Evolutionary conservation across 2,888 invertebrate genomes (phyloP), one percentile per base, ranked within the genome.

Genomic region (Aelia acuminata): DNA sequence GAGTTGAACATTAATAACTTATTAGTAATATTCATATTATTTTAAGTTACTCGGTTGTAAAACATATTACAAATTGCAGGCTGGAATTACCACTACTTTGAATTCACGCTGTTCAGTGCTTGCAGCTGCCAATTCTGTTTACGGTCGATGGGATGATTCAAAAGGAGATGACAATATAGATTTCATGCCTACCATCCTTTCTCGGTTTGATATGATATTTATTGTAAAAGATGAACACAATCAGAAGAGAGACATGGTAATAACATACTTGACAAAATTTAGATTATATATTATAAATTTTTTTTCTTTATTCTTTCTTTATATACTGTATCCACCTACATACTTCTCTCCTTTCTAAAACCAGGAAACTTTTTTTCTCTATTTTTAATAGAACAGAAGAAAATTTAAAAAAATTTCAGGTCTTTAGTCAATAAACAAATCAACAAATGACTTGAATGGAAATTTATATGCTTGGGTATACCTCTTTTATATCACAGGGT

Each of bases 141-240:
- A 97, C 92, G 99, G 99, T 0, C 95, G 99, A 26, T 99, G 99
- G 99, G 99, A 99, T 92, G 99, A 99, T 91, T 96, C 96, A 0
- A 98, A 98, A 92, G 98, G 98, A 1, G 98, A 97, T 91, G 98
- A 98, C 91, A 99, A 99, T 92, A 99, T 99, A 90, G 98, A 99
- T 93, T 99, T 99, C 92, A 98, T 99, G 98, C 99, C 99, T 8
- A 99, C 99, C n/a, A 99, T 99, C 92, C 94, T 99, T 89, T 99
- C 99, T 0, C 95, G 99, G 93, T 99, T 99, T 92, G 99, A 99
- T 93, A 99, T 98, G 98, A 99, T 99, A 91, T 99, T 99, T 92
- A 98, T 99, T 91, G 97, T 99, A 0, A 99, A 99, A 93, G 99
- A 99, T 93, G 97, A 98, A 90, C 99, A 99, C 91, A 96, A 98